Percentiles rank a stretch among this genome's conserved stretches.
Evolutionary conservation across 2,113 vertebrate genomes (phyloP).

Genomic region (Solea solea): DNA sequence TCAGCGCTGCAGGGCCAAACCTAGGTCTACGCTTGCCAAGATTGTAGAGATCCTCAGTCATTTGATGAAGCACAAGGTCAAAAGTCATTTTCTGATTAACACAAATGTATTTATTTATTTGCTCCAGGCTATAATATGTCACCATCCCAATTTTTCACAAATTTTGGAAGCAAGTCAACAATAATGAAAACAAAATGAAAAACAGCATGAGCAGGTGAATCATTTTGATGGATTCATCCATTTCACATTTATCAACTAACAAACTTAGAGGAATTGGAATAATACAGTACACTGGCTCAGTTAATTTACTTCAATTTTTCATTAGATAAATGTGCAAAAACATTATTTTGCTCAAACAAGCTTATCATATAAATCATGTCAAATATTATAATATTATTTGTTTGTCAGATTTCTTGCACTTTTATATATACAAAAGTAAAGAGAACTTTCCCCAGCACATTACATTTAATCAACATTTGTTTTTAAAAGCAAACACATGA

Average conservation of each 20-base stretch:
- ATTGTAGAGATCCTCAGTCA: conserved; percentile 43
- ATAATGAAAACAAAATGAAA: conserved; percentile 15
- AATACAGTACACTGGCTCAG: not conserved
- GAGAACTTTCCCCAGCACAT: not conserved
- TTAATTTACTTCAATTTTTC: too few relatives aligned
- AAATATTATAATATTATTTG: not conserved
- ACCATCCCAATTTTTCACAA: conserved; percentile 5
- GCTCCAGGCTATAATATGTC: conserved; percentile 23
- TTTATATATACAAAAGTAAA: not conserved
- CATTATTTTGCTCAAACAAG: too few relatives aligned
- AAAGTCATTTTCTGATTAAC: conserved; percentile 50
- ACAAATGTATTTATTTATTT: conserved; percentile 45
- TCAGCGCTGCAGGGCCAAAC: conserved; percentile 16
- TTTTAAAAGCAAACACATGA: conserved; percentile 4
- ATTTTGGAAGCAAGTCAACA: conserved; percentile 7
- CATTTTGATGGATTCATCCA: conserved; percentile 13
- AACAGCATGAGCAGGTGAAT: not conserved
- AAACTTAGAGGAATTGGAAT: conserved; percentile 5
- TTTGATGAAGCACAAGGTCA: conserved; percentile 32
- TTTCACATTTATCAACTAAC: not conserved
- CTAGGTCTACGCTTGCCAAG: conserved; percentile 38
- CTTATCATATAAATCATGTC: too few relatives aligned
- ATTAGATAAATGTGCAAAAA: too few relatives aligned
- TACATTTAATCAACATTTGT: not conserved
- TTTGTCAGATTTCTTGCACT: not conserved